phyloP scores from a whole-genome alignment of 2,797 vertebrate genomes.

The Ptychadena robeensis region DNA sequence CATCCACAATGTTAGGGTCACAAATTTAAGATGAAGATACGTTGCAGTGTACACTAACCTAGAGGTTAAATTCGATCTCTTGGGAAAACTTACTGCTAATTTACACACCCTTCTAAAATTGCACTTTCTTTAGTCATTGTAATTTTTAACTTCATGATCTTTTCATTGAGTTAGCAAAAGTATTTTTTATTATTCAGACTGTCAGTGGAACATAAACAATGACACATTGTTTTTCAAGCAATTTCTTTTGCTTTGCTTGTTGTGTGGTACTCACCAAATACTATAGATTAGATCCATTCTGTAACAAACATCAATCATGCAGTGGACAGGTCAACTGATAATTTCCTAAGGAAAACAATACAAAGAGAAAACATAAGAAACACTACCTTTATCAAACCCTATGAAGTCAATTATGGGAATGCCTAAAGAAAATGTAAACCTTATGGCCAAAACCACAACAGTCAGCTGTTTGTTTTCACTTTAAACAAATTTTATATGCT shows the following conservation, averaged over 20 bases:
- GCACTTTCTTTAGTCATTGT: too few relatives aligned
- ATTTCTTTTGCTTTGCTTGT: not conserved
- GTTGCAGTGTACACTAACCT: too few relatives aligned
- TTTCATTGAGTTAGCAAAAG: too few relatives aligned
- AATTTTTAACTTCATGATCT: too few relatives aligned
- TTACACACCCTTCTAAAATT: too few relatives aligned
- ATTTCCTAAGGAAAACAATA: slow-evolving; percentile 3
- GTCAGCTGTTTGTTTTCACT: not conserved
- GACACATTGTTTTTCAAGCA: not conserved
- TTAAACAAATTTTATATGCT: not conserved
- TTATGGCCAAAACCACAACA: not conserved
- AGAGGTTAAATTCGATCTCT: too few relatives aligned
- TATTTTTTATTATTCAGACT: too few relatives aligned
- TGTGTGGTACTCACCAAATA: slow-evolving; percentile 10
- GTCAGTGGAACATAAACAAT: too few relatives aligned
- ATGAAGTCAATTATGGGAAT: not conserved
- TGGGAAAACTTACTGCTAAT: too few relatives aligned
- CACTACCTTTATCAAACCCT: not conserved
- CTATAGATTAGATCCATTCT: slow-evolving; percentile 6
- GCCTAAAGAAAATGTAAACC: not conserved
- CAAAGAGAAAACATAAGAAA: not conserved
- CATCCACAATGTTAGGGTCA: too few relatives aligned
- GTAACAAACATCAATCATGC: not conserved
- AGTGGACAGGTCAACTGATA: not conserved
- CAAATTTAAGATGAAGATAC: too few relatives aligned